phyloP scores from a whole-genome alignment of 1,140 invertebrate species.

The Heliconius hermathena region DNA sequence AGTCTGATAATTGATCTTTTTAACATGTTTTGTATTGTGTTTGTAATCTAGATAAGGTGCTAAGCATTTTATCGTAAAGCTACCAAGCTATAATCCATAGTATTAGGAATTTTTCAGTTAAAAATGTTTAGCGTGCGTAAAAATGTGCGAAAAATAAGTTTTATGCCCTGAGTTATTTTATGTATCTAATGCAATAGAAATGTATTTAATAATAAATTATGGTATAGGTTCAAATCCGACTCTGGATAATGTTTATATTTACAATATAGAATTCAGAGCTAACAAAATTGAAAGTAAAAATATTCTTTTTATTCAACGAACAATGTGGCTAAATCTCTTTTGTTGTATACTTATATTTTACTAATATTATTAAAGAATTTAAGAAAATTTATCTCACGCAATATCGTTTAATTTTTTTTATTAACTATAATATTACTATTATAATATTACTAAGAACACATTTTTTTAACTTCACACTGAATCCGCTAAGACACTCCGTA shows the following conservation, averaged over 20 bases:
- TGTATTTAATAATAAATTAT: not conserved
- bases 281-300: too few relatives aligned
- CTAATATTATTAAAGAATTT: too few relatives aligned
- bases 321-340: too few relatives aligned
- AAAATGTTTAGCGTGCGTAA: not conserved
- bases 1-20: not conserved
- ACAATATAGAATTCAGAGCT: too few relatives aligned
- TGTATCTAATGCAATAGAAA: not conserved
- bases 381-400: too few relatives aligned
- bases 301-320: too few relatives aligned
- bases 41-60: conserved; percentile 14
- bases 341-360: too few relatives aligned
- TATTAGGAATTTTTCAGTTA: conserved; percentile 2
- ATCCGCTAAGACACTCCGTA: too few relatives aligned
- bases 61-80: conserved; percentile 4
- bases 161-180: not conserved
- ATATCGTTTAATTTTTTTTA: too few relatives aligned
- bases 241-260: not conserved
- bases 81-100: conserved; percentile 1
- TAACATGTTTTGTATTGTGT: not conserved
- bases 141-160: not conserved
- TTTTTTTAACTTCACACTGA: too few relatives aligned
- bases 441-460: too few relatives aligned
- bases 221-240: not conserved
- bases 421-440: too few relatives aligned